Conservation (phyloP, 1,140 invertebrate species). For the Neuroterus valhalla region DNA sequence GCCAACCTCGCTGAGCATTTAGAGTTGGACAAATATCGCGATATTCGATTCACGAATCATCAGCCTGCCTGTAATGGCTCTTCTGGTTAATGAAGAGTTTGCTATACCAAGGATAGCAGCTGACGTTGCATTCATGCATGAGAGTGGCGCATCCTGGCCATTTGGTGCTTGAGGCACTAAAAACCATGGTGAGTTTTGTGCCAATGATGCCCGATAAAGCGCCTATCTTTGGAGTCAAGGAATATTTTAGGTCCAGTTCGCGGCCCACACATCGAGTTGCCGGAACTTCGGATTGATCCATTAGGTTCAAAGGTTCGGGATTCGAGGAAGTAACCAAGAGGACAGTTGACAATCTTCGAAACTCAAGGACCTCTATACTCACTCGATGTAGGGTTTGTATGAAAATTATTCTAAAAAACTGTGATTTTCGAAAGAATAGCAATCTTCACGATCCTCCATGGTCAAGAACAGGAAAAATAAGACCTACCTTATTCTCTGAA, state of each 20-base stretch:
- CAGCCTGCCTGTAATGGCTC: conserved; percentile 41
- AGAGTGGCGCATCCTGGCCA: conserved; percentile 60
- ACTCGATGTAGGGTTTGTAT: background rate
- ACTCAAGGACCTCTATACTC: background rate
- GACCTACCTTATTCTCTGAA: background rate
- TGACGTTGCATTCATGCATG: conserved; percentile 71
- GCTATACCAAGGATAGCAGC: conserved; percentile 58
- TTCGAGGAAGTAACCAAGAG: conserved; percentile 42
- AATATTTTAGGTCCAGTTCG: conserved; percentile 56
- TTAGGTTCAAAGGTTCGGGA: conserved; percentile 49
- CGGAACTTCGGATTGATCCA: conserved; percentile 66
- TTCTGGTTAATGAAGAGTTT: conserved; percentile 66
- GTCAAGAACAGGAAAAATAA: background rate
- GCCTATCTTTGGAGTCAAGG: conserved; percentile 50
- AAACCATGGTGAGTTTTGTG: conserved; percentile 59
- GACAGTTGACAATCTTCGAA: conserved; percentile 19
- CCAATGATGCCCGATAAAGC: conserved; percentile 52
- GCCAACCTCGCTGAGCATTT: background rate
- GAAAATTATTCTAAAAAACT: background rate
- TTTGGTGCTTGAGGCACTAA: conserved; percentile 53
- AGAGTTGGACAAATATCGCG: background rate
- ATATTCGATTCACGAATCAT: background rate
- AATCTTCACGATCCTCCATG: background rate
- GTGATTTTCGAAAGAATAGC: background rate
- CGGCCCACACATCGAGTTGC: conserved; percentile 66